A percentile compares a stretch with the other conserved stretches of the same genome.
Conservation (phyloP, 2,113 vertebrate species). For the Cinclus mexicanus region DNA sequence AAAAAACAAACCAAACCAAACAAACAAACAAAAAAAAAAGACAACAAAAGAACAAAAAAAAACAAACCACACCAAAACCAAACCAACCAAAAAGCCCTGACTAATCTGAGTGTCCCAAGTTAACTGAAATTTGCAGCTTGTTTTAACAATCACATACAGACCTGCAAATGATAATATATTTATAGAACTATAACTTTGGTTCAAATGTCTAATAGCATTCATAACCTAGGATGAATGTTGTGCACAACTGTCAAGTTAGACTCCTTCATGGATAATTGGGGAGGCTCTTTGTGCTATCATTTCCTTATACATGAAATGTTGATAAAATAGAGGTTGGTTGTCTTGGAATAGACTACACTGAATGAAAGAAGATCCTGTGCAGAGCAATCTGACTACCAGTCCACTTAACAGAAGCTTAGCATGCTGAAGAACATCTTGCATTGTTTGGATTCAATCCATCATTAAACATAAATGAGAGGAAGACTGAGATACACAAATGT, state of each 20-base stretch:
- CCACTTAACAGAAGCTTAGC: constrained; percentile 65
- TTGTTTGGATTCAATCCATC: constrained; percentile 76
- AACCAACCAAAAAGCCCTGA: background rate
- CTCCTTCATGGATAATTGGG: background rate
- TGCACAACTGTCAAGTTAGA: background rate
- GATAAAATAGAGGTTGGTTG: background rate
- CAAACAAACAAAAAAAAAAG: background rate
- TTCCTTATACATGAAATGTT: background rate
- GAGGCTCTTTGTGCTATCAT: background rate
- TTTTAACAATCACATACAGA: background rate
- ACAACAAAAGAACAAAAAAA: background rate
- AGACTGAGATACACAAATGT: constrained; percentile 65
- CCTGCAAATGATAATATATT: background rate
- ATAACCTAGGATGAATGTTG: background rate
- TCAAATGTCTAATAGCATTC: background rate
- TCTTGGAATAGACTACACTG: background rate
- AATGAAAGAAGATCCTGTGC: background rate
- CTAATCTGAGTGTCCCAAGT: background rate
- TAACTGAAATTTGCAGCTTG: background rate
- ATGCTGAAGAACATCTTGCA: constrained; percentile 77
- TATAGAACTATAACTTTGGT: background rate
- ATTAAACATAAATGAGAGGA: constrained; percentile 74
- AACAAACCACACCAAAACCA: background rate
- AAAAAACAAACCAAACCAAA: background rate
- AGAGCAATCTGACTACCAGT: constrained; percentile 32